Base-by-base conservation (phyloP, 2,797 vertebrate species). In the Knipowitschia caucasica region DNA sequence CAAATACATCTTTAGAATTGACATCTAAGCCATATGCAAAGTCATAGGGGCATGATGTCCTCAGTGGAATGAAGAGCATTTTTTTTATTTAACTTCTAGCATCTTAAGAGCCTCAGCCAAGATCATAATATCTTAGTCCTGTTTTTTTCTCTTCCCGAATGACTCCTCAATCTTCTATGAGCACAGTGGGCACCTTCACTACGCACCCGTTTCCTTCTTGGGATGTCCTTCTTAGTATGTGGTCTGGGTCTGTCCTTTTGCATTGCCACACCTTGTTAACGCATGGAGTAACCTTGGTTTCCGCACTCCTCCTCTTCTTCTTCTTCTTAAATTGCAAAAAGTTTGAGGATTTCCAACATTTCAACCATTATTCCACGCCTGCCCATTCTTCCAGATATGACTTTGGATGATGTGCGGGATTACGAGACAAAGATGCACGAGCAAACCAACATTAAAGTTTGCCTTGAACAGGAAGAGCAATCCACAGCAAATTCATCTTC, bases 371-470 rank as follows among this genome's bases (percentile, higher is more conserved):
- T 76, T 73, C 69, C 68, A 59, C 20, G 47, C 75, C 63, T 55
- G 29, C 69, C 64, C 71, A 92, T 90, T 92, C 92, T 94, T 98
- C 86, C 95, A 99, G 96, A 96, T 96, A 98, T 98, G 96, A 92
- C 92, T 90, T 92, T 96, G 92, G 96, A 96, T 85, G 96, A 99
- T 88, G 95, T 98, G 85, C 94, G 95, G 85, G 87, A 95, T 84
- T 99, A 93, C 89, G 95, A 98, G 93, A 95, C 86, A 92, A 92
- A 93, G 90, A 99, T 98, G 95, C 93, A 99, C 91, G 95, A 94
- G 92, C 92, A 98, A 96, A 99, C 95, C 92, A 99, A 99, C 94
- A 94, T 96, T 92, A 98, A 98, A 93, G 94, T 99, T 92, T 96
- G 94, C 92, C 90, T 89, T 90, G 94, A 95, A 80, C 93, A 89